Evolutionary conservation across 2,113 vertebrate species (phyloP), one percentile per base, ranked within the genome.

Genomic region (Callipepla californica): DNA sequence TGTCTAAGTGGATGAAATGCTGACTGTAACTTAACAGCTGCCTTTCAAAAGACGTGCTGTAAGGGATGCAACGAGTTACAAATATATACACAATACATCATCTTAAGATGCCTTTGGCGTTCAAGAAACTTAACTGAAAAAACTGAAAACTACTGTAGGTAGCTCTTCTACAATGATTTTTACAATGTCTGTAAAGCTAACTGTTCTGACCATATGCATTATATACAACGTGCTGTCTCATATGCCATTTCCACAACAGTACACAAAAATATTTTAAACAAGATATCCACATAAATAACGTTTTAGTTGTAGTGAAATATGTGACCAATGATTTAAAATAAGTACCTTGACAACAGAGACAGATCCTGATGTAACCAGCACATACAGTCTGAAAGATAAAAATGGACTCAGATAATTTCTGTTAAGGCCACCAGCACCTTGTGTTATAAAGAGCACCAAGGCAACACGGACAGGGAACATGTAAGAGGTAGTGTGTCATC

Each of bases 401-500:
- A 97, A 91, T 80, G 95, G 85, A 96, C 88, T 92, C 92, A 62
- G 92, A 97, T 87, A 92, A 87, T 94, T 59, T 96, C 93, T 62
- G 89, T 13, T 90, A 94, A 90, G 96, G 97, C 98, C 97, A 97
- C 96, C 93, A 98, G 98, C 96, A 98, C 98, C 97, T 97, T 96
- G 90, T 94, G 93, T 96, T 92, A 95, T 32, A 85, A 95, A 93
- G 65, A 98, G 97, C 97, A 98, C 97, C 97, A 95, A 90, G 94
- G 97, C 96, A 96, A 97, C 79, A 96, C 3, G 59, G 93, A 97
- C 94, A 98, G 97, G 97, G 96, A 98, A 98, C 94, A 98, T 66
- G 67, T 87, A 98, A 98, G 99, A 99, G 99, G 99, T 99, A 99
- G 99, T 98, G 98, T 97, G 97, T 97, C 98, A 98, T 98, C 95